phyloP scores from a whole-genome alignment of 2,113 vertebrate genomes.

The Dendrocopos noguchii region DNA sequence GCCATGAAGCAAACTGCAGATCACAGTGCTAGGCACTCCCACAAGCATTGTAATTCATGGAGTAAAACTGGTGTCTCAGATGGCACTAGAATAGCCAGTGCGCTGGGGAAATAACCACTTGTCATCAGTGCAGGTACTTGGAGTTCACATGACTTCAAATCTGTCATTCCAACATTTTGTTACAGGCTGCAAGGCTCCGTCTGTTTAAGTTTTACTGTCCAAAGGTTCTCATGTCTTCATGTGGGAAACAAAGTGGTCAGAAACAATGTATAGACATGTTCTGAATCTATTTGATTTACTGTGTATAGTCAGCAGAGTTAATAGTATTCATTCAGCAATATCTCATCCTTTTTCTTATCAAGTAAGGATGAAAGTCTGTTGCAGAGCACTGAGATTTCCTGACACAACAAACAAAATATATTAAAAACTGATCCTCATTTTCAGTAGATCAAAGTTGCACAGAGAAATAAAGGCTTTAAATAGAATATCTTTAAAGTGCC shows the following conservation, averaged over 20 bases:
- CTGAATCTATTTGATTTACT: neutral
- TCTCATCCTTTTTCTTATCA: neutral
- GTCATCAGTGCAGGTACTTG: neutral
- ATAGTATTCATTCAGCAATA: neutral
- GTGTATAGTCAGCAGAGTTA: neutral
- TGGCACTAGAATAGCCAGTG: neutral
- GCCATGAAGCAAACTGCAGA: neutral
- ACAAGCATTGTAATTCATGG: neutral
- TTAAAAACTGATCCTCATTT: neutral
- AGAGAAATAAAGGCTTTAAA: conserved; percentile 2
- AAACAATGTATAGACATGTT: neutral
- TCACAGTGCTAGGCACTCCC: neutral
- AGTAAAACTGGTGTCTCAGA: neutral
- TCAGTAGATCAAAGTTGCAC: neutral
- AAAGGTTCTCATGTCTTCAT: neutral
- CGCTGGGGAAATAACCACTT: neutral
- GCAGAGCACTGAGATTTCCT: neutral
- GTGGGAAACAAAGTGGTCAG: neutral
- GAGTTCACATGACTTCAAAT: neutral
- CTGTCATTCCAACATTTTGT: neutral
- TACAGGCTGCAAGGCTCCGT: neutral
- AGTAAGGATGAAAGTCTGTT: neutral
- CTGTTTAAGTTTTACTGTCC: neutral
- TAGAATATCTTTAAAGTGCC: neutral
- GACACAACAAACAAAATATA: neutral